Evolutionary conservation across 2,797 vertebrate genomes (phyloP).

Genomic region (Prunella strophiata): DNA sequence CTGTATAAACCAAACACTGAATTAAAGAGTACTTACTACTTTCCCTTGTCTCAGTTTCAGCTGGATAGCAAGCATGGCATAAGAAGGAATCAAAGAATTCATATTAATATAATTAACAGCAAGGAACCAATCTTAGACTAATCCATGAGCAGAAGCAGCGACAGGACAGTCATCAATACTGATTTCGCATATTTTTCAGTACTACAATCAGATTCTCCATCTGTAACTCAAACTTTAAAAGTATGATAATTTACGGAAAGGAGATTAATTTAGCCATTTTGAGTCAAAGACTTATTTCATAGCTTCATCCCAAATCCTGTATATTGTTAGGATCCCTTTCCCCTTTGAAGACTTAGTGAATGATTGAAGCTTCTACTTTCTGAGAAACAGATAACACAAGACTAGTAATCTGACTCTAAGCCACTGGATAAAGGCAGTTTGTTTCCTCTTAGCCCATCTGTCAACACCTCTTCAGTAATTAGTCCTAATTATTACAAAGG

Average conservation of each 20-base stretch:
- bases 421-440: slow-evolving; percentile 99
- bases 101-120: background rate
- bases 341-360: slow-evolving; percentile 86
- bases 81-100: background rate
- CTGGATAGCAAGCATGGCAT: background rate
- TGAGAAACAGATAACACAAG: slow-evolving; percentile 96
- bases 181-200: slow-evolving; percentile 10
- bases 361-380: slow-evolving; percentile 91
- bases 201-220: slow-evolving; percentile 66
- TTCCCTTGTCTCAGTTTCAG: background rate
- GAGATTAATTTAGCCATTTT: slow-evolving; percentile 72
- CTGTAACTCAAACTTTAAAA: slow-evolving; percentile 76
- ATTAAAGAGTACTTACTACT: background rate
- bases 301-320: slow-evolving; percentile 81
- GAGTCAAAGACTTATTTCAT: slow-evolving; percentile 84
- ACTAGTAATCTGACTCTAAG: slow-evolving; percentile 99
- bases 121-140: background rate
- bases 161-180: background rate
- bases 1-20: background rate
- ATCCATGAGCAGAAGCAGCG: background rate
- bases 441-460: slow-evolving; percentile 97
- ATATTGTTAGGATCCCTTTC: slow-evolving; percentile 79
- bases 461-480: slow-evolving; percentile 99
- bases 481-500: slow-evolving; percentile 99
- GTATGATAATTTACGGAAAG: slow-evolving; percentile 76